Base-by-base conservation (phyloP, 2,888 invertebrate genomes). In the Pristionchus fissidentatus region DNA sequence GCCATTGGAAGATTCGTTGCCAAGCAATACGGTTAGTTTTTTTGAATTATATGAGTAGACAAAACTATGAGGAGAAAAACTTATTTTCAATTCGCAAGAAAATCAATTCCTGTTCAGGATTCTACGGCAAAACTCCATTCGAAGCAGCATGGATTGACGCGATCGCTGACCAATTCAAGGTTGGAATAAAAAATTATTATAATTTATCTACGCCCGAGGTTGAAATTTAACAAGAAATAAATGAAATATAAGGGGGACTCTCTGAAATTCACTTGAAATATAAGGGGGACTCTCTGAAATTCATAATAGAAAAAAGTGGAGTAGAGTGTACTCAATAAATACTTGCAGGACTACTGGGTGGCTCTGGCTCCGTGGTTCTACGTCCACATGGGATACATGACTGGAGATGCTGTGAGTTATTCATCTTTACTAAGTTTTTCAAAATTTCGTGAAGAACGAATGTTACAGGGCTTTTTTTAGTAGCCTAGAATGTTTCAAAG, bases 131-230 rank as follows among this genome's bases (percentile, higher is more conserved):
- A 29, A 46, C 38, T 41, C 38, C 55, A 22, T 79, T 79, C 57
- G 79, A 79, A 41, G 79, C 79, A 1, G 79, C 79, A 0, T 79
- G 79, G 79, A 46, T 79, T 22, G 79, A 79, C 22, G 79, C 79
- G 19, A 55, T 79, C 22, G 55, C 55, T 79, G 79, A 79, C 38
- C 79, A 79, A 41, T 79, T 43, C 57, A 55, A 79, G 79, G 79
- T 78, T 73, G 29, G 29, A 29, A 22, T 62, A 10, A 62, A 4
- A 62, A 13, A 35, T 15, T 29, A n/a, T n/a, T 15, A 62, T 32
- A 4, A 22, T 62, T 3, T 4, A 5, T 10, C 35, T 29, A 62
- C 5, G 62, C 5, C 62, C n/a, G 15, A 26, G 13, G 3, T 52
- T 52, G 19, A n/a, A 52, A 10, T 52, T 52, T 3, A 52, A 52